A percentile compares a stretch with the other conserved stretches of the same genome.
Evolutionary conservation across 2,888 invertebrate species (phyloP).

Genomic region (Anarsia innoxiella): DNA sequence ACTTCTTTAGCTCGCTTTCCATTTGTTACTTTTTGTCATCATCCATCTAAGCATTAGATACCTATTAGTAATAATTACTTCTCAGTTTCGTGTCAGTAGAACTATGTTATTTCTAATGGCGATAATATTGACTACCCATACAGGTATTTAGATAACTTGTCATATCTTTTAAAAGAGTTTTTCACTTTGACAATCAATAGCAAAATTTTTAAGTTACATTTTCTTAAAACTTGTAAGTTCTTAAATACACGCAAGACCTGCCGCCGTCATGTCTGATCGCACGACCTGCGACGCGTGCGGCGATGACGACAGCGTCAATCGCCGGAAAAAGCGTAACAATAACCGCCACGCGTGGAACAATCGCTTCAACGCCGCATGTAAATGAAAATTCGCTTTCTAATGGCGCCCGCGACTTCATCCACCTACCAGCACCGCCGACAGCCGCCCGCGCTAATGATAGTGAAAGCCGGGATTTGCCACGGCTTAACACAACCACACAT

Average conservation of each 20-base stretch:
- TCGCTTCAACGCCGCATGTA: constrained; percentile 44
- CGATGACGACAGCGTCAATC: not conserved
- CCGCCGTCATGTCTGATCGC: not conserved
- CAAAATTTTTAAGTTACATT: too few species aligned
- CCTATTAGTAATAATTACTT: too few species aligned
- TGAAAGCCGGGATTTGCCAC: constrained; percentile 44
- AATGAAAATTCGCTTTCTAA: constrained; percentile 62
- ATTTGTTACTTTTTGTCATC: too few species aligned
- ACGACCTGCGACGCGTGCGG: not conserved
- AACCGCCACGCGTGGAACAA: constrained; percentile 13
- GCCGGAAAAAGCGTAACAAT: constrained; percentile 39
- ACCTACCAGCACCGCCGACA: constrained; percentile 7
- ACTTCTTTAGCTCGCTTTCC: too few species aligned
- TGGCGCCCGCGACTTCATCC: constrained; percentile 24
- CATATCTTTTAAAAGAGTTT: too few species aligned
- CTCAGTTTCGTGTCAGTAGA: too few species aligned
- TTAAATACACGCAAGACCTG: not conserved
- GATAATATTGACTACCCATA: too few species aligned
- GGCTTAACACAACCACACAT: constrained; percentile 10
- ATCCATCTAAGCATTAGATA: too few species aligned
- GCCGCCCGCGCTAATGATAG: constrained; percentile 43
- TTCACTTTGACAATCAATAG: too few species aligned
- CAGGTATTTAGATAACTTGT: too few species aligned
- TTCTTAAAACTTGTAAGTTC: too few species aligned
- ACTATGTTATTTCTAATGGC: too few species aligned